These are phyloP conservation scores for Cepphus grylle DNA, from an alignment of 2,113 vertebrate species.

Conservation along the genomic window DNA sequence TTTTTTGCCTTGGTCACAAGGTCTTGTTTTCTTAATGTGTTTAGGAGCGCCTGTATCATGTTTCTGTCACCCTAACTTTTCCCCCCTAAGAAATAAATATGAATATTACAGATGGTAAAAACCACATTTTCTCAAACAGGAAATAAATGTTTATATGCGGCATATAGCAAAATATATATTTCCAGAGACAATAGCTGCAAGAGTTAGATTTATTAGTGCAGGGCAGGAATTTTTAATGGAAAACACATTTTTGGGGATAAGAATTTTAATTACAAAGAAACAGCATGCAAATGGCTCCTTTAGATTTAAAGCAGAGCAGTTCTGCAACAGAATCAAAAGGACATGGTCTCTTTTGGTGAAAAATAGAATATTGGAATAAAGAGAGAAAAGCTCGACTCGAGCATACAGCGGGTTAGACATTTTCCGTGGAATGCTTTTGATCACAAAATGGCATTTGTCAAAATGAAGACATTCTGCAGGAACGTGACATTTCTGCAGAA, in stretches of 20 bases:
- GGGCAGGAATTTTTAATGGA: constrained; percentile 20
- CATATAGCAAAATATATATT: not conserved
- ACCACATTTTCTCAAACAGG: not conserved
- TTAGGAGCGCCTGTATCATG: constrained; percentile 12
- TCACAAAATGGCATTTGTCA: not conserved
- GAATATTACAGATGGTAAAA: constrained; percentile 25
- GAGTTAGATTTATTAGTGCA: not conserved
- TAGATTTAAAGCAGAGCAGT: constrained; percentile 34
- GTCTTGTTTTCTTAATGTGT: not conserved
- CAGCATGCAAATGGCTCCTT: not conserved
- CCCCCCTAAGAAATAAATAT: not conserved
- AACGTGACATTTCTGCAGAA: not conserved
- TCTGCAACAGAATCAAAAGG: not conserved
- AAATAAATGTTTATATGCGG: constrained; percentile 41
- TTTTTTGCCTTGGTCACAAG: not conserved
- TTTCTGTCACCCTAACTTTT: constrained; percentile 8
- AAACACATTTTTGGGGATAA: constrained; percentile 28
- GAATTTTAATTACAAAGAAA: constrained; percentile 44
- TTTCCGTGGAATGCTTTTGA: not conserved
- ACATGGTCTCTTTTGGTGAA: not conserved
- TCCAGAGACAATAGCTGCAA: constrained; percentile 37
- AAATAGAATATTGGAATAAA: not conserved
- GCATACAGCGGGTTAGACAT: not conserved
- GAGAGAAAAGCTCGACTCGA: not conserved
- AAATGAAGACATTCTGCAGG: not conserved